phyloP scores from a whole-genome alignment of 2,888 invertebrate species.

The Trachelus iudaicus region DNA sequence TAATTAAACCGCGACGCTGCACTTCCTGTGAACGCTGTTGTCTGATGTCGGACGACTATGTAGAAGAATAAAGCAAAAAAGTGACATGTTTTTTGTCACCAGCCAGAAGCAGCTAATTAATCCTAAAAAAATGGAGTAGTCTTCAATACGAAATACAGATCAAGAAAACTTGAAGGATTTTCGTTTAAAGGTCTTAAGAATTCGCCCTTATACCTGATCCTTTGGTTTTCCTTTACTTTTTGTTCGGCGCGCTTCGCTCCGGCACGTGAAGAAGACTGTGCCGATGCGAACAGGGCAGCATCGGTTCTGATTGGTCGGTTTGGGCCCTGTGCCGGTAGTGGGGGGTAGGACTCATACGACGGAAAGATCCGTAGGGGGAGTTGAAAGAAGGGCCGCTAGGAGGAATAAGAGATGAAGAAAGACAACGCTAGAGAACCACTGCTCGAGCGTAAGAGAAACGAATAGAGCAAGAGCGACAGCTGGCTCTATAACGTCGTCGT shows the following conservation, averaged over 20 bases:
- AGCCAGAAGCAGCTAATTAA: background rate
- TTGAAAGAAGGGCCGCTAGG: constrained; percentile 3
- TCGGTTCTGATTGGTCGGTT: background rate
- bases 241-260: constrained; percentile 30
- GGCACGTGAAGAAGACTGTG: background rate
- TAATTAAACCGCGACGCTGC: background rate
- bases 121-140: background rate
- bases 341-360: background rate
- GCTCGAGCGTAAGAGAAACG: constrained; percentile 25
- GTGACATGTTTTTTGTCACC: background rate
- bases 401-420: constrained; percentile 13
- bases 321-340: background rate
- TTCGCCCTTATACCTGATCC: constrained; percentile 48
- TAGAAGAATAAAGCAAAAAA: no score
- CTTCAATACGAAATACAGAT: background rate
- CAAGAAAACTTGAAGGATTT: background rate
- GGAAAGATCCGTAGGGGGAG: constrained; percentile 4
- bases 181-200: constrained; percentile 39
- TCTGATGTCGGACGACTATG: no score
- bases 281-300: background rate
- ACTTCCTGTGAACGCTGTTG: no score
- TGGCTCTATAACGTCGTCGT: constrained; percentile 1
- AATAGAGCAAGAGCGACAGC: constrained; percentile 27
- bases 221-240: constrained; percentile 38
- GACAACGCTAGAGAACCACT: constrained; percentile 7